These are phyloP conservation scores for Solea solea DNA, from an alignment of 2,113 vertebrate species.

Conservation along the genomic window DNA sequence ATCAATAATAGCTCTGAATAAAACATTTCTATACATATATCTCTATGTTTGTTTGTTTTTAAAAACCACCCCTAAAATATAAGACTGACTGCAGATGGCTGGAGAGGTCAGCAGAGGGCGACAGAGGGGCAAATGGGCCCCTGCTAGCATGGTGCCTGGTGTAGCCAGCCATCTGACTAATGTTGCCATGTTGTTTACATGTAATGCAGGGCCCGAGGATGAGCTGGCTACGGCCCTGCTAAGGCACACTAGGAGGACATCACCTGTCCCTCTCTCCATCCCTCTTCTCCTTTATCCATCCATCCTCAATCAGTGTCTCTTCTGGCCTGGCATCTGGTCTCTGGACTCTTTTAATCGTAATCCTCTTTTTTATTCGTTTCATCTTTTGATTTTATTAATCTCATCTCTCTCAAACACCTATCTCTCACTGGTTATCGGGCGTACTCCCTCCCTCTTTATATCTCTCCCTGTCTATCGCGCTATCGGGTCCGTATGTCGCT, in stretches of 20 bases:
- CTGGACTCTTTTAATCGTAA: conserved; percentile 63
- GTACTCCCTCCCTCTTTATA: conserved; percentile 62
- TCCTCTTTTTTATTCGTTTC: conserved; percentile 58
- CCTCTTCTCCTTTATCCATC: conserved; percentile 61
- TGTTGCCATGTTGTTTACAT: not conserved
- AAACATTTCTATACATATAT: conserved; percentile 87
- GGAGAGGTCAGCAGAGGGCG: conserved; percentile 53
- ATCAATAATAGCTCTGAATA: conserved; percentile 85
- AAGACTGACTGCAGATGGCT: conserved; percentile 79
- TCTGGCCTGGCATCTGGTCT: conserved; percentile 83
- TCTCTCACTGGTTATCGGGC: conserved; percentile 61
- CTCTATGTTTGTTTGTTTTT: conserved; percentile 69
- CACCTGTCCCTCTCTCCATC: conserved; percentile 28
- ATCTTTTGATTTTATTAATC: conserved; percentile 55
- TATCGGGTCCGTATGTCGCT: conserved; percentile 78
- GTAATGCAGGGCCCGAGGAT: conserved; percentile 11
- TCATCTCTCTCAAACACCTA: conserved; percentile 32
- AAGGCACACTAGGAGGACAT: conserved; percentile 46
- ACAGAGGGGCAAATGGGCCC: conserved; percentile 16
- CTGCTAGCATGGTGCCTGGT: conserved; percentile 34
- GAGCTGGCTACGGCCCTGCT: conserved; percentile 10
- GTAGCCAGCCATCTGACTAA: not conserved
- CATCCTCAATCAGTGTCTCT: conserved; percentile 79
- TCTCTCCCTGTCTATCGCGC: conserved; percentile 79
- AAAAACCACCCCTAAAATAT: conserved; percentile 78